These are phyloP conservation scores for Carollia perspicillata DNA, from an alignment of 2,113 vertebrate genomes.

Conservation along the genomic window DNA sequence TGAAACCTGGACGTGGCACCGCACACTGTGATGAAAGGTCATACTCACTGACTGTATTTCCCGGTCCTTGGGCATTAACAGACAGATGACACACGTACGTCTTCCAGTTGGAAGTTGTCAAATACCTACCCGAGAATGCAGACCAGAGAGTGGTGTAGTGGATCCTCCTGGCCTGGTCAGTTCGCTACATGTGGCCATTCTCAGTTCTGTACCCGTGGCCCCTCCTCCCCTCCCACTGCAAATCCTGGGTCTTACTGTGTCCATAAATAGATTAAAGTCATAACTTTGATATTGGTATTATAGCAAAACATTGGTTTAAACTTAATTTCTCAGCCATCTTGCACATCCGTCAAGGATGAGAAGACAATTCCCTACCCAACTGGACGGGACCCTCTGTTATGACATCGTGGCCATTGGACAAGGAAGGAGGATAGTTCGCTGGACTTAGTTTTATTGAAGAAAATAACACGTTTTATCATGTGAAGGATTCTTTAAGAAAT, in stretches of 20 bases:
- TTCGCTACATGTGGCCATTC: not conserved
- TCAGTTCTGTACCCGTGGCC: not conserved
- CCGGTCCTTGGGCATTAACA: not conserved
- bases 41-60: not conserved
- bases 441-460: not conserved
- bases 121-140: not conserved
- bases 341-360: not conserved
- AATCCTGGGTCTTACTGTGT: not conserved
- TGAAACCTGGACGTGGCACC: not conserved
- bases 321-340: not conserved
- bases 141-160: not conserved
- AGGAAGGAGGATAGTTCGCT: not conserved
- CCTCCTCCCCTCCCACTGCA: not conserved
- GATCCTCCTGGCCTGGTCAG: not conserved
- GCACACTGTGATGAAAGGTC: not conserved
- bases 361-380: not conserved
- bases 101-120: not conserved
- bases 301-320: conserved; percentile 18
- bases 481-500: not conserved
- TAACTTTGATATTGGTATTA: not conserved
- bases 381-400: not conserved
- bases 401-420: not conserved
- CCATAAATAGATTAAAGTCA: not conserved
- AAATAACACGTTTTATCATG: not conserved
- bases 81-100: not conserved